Base-by-base conservation (phyloP, 2,888 invertebrate genomes). In the Drosophila diplacantha region DNA sequence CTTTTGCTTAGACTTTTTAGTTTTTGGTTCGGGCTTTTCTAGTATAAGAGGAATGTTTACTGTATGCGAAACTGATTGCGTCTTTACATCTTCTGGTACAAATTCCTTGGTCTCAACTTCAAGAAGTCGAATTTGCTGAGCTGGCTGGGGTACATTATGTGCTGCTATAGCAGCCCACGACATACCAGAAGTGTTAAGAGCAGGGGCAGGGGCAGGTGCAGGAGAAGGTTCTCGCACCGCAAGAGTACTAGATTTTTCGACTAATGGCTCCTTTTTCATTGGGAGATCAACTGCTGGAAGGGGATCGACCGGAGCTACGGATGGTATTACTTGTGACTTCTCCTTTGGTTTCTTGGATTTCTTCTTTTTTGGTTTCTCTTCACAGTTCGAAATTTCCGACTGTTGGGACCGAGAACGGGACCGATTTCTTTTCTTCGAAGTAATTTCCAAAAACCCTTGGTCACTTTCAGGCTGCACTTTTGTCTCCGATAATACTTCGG, bases 381-480 rank as follows among this genome's bases (percentile, higher is more conserved):
- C 64, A 46, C 68, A 53, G 51, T 58, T 59, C 8, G 72, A 61
- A 59, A 62, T 39, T 73, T 89, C 87, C 70, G 85, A 77, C 26
- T 85, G 83, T 44, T 89, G 87, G 43, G 89, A 89, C 61, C 90
- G 89, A 14, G 91, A 91, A 49, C 90, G 88, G 3, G 92, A 92
- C 56, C 91, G 89, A 43, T 76, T 74, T 43, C 85, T 90, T 89
- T 87, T 89, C 73, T 88, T 88, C 20, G 89, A 89, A 8, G 90
- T 77, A 53, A 87, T 88, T 81, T 90, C 90, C 61, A 90, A 87
- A 72, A 90, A 90, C 47, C 89, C 90, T 71, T 90, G 88, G 14
- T 86, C 78, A 65, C 88, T 89, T 8, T 66, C 59, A 4, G 56
- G 52, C 41, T 59, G 43, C 7, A 32, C 7, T 12, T 64, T 22